Percentiles rank a stretch among this genome's conserved stretches.
These are phyloP conservation scores for Drosophila atripex DNA, from an alignment of 2,888 invertebrate species.

Conservation along the genomic window DNA sequence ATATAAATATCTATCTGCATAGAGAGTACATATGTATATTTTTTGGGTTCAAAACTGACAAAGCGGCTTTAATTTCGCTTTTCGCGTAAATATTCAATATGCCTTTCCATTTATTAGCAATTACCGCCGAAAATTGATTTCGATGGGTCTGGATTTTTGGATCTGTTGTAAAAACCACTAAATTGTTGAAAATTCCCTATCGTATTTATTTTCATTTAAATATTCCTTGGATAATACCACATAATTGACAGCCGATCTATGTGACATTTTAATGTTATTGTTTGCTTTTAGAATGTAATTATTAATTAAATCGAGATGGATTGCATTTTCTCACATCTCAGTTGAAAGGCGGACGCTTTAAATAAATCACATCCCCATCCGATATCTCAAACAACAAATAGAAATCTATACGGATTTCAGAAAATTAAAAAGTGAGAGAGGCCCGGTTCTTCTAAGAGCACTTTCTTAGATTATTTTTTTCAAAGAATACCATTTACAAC, in stretches of 20 bases:
- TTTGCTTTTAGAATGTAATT: background rate
- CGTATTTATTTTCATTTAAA: background rate
- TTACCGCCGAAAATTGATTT: conserved; percentile 2
- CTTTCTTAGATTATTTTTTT: conserved; percentile 47
- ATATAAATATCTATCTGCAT: background rate
- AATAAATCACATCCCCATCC: too few relatives aligned
- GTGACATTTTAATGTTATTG: conserved; percentile 52
- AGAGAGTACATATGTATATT: background rate
- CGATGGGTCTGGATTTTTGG: conserved; percentile 3
- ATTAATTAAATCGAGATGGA: too few relatives aligned
- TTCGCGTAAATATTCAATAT: conserved; percentile 62
- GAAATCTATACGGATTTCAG: background rate
- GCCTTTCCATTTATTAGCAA: conserved; percentile 40
- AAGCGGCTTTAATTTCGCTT: conserved; percentile 50
- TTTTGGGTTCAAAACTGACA: conserved; percentile 9
- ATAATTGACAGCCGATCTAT: conserved; percentile 76
- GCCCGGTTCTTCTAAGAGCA: conserved; percentile 23
- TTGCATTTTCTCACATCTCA: too few relatives aligned
- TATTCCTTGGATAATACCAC: conserved; percentile 61
- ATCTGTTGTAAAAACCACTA: background rate
- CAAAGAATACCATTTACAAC: conserved; percentile 7
- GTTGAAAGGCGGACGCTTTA: too few relatives aligned
- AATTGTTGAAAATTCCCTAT: background rate
- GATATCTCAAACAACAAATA: background rate
- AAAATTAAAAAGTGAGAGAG: conserved; percentile 5